Conservation (phyloP, 2,797 vertebrate species). For the Artibeus lituratus region DNA sequence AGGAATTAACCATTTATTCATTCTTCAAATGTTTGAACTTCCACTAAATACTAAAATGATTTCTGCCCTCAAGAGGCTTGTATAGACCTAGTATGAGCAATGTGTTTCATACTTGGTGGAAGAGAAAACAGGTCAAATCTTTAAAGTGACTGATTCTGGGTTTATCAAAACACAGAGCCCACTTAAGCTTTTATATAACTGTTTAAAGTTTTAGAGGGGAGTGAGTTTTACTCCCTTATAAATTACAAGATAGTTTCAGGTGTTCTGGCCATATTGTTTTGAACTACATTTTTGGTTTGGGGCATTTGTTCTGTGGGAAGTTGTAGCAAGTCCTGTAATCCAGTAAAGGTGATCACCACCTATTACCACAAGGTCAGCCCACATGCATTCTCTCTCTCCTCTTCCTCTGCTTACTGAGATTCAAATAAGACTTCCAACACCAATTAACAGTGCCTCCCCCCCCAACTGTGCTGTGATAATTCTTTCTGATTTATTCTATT, state of each 20-base stretch:
- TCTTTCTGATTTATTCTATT: not conserved
- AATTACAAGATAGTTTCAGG: not conserved
- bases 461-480: not conserved
- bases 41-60: not conserved
- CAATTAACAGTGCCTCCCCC: not conserved
- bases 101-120: not conserved
- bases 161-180: not conserved
- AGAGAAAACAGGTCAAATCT: not conserved
- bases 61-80: not conserved
- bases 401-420: not conserved
- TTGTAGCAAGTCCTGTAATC: not conserved
- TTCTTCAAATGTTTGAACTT: not conserved
- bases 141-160: not conserved
- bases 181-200: not conserved
- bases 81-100: not conserved
- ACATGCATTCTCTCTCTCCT: not conserved
- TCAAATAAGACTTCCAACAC: not conserved
- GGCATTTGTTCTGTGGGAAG: not conserved
- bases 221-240: not conserved
- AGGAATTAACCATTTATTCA: not conserved
- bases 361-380: not conserved
- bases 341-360: not conserved
- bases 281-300: not conserved
- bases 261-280: not conserved
- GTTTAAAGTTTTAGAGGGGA: conserved; percentile 9